phyloP scores from a whole-genome alignment of 92 coral and sea anemone species.

The Actinernus sp. region DNA sequence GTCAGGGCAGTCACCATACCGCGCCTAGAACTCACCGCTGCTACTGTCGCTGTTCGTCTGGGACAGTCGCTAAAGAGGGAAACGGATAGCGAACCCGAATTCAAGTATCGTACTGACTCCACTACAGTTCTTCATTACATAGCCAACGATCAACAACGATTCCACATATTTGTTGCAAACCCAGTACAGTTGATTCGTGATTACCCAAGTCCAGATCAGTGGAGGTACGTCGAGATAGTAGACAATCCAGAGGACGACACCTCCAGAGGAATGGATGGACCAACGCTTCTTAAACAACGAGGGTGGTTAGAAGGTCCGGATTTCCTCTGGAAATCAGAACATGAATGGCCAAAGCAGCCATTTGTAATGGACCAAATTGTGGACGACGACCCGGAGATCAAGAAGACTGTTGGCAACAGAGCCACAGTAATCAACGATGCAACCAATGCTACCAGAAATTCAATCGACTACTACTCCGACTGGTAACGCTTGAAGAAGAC shows the following conservation, averaged over 20 bases:
- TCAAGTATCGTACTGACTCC: conserved; percentile 45
- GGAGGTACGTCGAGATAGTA: conserved; percentile 48
- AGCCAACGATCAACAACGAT: conserved; percentile 37
- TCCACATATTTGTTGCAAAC: conserved; percentile 51
- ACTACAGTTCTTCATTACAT: conserved; percentile 43
- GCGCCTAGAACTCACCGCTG: conserved; percentile 59
- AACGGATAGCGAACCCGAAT: conserved; percentile 3
- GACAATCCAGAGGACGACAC: conserved; percentile 66
- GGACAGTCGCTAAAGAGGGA: conserved; percentile 29
- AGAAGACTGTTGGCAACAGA: too few species aligned
- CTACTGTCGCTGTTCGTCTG: conserved; percentile 47
- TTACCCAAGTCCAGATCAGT: conserved; percentile 20
- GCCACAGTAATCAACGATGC: conserved; percentile 7
- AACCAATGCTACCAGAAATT: conserved; percentile 10
- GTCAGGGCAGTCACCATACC: conserved; percentile 60
- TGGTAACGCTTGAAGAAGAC: conserved; percentile 46
- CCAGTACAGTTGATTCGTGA: conserved; percentile 37
- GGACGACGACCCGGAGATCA: conserved; percentile 47
- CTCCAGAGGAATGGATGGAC: conserved; percentile 50
- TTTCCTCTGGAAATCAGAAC: conserved; percentile 60
- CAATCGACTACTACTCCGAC: conserved; percentile 24
- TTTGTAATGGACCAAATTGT: conserved; percentile 28
- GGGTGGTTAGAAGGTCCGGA: conserved; percentile 27
- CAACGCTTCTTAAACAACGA: conserved; percentile 6
- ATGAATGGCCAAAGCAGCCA: conserved; percentile 55